Evolutionary conservation across 2,113 vertebrate genomes (phyloP), one percentile per base, ranked within the genome.

Genomic region (Tenebrosternarchus preto): DNA sequence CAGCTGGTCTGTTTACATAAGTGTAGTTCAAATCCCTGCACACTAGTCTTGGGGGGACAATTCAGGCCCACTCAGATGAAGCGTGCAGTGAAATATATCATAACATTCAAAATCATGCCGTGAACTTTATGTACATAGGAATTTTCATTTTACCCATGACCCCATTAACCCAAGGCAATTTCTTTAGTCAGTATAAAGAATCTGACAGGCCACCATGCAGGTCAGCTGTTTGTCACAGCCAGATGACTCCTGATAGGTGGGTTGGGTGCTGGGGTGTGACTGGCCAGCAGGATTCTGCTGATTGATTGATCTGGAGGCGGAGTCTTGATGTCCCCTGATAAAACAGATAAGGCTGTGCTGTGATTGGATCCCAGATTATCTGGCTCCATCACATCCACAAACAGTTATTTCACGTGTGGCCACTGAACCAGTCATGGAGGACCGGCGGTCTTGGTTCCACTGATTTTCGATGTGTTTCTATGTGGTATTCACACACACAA

Each of bases 341-440:
- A 71, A 76, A 59, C 20, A 5, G 24, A 59, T 25, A 61, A 53
- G 56, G 29, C 61, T 68, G 63, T 43, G 3, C 4, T 11, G 53
- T 68, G 79, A 81, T 81, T 81, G 75, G 75, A n/a, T 60, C 22
- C 39, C 72, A n/a, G 50, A 75, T 81, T 76, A 68, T 81, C 79
- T 59, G 16, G 15, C 50, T 63, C 57, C n/a, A 55, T 57, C 60
- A 57, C 70, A 56, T 71, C 46, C 78, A 66, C 55, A 73, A 27
- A 36, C 25, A 39, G 46, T 22, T 36, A 61, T 31, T 9, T 6
- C 57, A 73, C 22, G 9, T 50, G 33, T 80, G 78, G 27, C n/a
- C 33, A 72, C 71, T 27, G 78, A 80, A 63, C 16, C 43, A 16
- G 2, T 73, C 69, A 36, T 57, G 55, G 67, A 61, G 24, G 77